Evolutionary conservation across 2,888 invertebrate genomes (phyloP), one percentile per base, ranked within the genome.

Genomic region (Rhagonycha fulva): DNA sequence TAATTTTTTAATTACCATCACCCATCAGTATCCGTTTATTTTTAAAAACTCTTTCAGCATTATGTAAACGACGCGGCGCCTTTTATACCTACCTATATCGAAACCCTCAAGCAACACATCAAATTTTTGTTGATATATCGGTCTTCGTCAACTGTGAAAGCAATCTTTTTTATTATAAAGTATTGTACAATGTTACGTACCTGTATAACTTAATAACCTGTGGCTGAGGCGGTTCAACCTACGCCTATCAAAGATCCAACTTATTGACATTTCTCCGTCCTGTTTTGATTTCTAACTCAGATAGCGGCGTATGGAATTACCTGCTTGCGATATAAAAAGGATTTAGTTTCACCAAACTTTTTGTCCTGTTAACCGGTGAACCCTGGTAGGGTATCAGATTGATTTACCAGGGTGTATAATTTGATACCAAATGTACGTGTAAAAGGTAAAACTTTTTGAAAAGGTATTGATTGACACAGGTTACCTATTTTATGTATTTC

Each of bases 181-280:
- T 47, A 70, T 70, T 77, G 68, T 74, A 32, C 30, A 70, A 71
- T 60, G 67, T 62, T 61, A 69, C 71, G 68, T 75, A 77, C 77
- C 77, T 77, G 74, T 77, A 74, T 77, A 77, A 77, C 77, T 77
- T 77, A 77, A 77, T 77, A 77, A 77, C 77, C 77, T 77, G 77
- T 74, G 74, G 77, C 77, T 72, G 63, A 72, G 74, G 66, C 78
- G 75, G 78, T 73, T 70, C 72, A 62, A 72, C 75, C 62, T 68
- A 61, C 62, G 32, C 68, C 72, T 70, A 75, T 75, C 77, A 75
- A 72, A 75, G 77, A 72, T 78, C 80, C 86, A 86, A 85, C 87
- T 87, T 87, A 87, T 87, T 87, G 87, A 87, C 87, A 86, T 87
- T 86, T 86, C 86, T 84, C 83, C 84, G 84, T 85, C 82, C 82